A percentile compares a stretch with the other conserved stretches of the same genome.
phyloP scores from a whole-genome alignment of 2,113 vertebrate genomes.

The Apeltes quadracus region DNA sequence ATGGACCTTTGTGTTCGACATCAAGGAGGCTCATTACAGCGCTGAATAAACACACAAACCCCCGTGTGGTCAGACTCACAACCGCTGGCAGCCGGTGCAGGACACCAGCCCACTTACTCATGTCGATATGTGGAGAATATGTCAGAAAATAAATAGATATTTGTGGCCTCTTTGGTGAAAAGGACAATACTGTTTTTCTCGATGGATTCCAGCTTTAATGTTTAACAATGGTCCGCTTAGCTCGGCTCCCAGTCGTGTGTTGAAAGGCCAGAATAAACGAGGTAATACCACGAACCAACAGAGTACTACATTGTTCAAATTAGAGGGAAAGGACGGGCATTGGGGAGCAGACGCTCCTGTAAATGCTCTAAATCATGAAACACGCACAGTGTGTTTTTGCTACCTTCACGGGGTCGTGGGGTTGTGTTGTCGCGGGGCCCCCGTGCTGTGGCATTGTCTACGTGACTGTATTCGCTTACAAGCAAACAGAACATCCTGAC shows the following conservation, averaged over 20 bases:
- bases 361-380: background rate
- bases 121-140: too few species aligned
- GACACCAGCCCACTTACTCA: too few species aligned
- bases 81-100: too few species aligned
- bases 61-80: too few species aligned
- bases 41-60: too few species aligned
- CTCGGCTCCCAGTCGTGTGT: slow-evolving; percentile 1
- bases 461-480: slow-evolving; percentile 23
- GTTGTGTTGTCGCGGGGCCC: slow-evolving; percentile 4
- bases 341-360: background rate
- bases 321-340: background rate
- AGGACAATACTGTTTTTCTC: too few species aligned
- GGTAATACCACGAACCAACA: background rate
- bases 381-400: background rate
- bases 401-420: background rate
- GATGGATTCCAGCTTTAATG: background rate
- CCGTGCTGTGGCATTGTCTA: slow-evolving; percentile 40
- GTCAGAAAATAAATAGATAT: too few species aligned
- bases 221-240: slow-evolving; percentile 16
- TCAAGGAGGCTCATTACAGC: too few species aligned
- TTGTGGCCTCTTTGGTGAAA: too few species aligned
- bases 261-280: background rate
- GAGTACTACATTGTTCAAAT: slow-evolving; percentile 6
- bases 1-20: slow-evolving; percentile 49
- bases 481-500: slow-evolving; percentile 48